These are phyloP conservation scores for Drymodes brunneopygia DNA, from an alignment of 2,113 vertebrate genomes.

Conservation along the genomic window DNA sequence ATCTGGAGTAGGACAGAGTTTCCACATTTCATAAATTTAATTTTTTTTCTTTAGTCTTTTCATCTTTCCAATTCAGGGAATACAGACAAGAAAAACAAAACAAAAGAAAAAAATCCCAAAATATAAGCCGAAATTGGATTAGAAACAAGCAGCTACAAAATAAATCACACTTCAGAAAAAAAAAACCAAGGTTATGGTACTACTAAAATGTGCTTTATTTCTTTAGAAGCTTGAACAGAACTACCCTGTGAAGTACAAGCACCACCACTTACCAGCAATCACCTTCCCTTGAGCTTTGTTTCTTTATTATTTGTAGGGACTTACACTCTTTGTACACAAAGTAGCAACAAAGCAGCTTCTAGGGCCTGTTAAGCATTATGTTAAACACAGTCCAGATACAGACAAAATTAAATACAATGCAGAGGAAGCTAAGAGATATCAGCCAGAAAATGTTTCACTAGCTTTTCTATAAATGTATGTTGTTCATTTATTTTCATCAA, in stretches of 20 bases:
- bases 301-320: background rate
- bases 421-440: background rate
- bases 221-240: background rate
- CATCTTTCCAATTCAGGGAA: background rate
- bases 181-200: accelerated
- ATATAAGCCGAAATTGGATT: background rate
- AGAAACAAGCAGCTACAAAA: background rate
- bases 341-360: background rate
- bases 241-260: background rate
- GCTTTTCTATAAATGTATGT: background rate
- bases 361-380: background rate
- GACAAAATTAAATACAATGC: background rate
- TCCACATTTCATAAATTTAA: background rate
- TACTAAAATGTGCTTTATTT: background rate
- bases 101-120: background rate
- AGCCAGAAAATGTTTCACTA: background rate
- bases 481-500: background rate
- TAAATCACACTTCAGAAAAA: background rate
- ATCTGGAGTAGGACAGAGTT: background rate
- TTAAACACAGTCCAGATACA: background rate
- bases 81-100: background rate
- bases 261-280: background rate
- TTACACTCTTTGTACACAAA: background rate
- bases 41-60: background rate
- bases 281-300: background rate